Base-by-base conservation (phyloP, 2,888 invertebrate genomes). In the Phyllotreta cruciferae region DNA sequence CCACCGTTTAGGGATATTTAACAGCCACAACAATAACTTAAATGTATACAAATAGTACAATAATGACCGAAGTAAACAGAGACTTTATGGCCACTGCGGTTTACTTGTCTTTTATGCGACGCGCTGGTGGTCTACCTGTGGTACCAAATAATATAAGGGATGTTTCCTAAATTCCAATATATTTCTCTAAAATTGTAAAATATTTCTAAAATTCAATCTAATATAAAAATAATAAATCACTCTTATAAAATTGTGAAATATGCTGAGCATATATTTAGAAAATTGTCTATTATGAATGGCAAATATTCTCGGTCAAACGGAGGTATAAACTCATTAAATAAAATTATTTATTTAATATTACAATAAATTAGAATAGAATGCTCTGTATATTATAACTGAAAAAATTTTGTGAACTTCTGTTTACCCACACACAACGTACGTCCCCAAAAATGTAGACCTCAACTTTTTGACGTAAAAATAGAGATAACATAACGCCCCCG, bases 1-100 rank as follows among this genome's bases (percentile, higher is more conserved):
- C 70, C 74, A 49, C 62, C 69, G 64, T 70, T 69, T 68, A 70
- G 66, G 70, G 67, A 71, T 70, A 71, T 74, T 77, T 76, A 74
- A 69, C 69, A 70, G 50, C 55, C 56, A 60, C 67, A 71, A 78
- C 78, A 79, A 79, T 76, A 67, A 71, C 13, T 61, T 68, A 70
- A 73, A 72, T 78, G 78, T 79, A 78, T 79, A 79, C 79, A 79
- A 79, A 79, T 79, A 79, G 77, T 76, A 75, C 74, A 75, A 77
- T 79, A 79, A 79, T 79, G 77, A 79, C 77, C 73, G 75, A 73
- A 73, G 77, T 77, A 79, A 79, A 79, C 79, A 79, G 70, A 75
- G 75, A 70, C 74, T 75, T 76, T 77, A 77, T 73, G 78, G 77
- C 73, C 70, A 71, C 72, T 74, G 76, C 71, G 75, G 77, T 74